Base-by-base conservation (phyloP, 2,797 vertebrate genomes). In the Euthynnus affinis region DNA sequence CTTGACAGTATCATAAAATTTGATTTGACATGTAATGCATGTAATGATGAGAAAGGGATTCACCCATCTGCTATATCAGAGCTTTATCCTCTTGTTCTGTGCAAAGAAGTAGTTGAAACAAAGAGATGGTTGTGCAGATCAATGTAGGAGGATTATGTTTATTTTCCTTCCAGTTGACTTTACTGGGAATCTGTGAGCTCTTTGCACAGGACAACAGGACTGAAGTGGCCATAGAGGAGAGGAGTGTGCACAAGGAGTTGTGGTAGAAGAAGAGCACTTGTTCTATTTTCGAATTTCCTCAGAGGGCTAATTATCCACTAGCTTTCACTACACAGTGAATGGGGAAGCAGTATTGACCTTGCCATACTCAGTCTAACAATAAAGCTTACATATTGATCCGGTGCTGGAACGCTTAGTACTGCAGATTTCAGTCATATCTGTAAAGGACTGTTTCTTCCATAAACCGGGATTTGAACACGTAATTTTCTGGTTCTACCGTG, bases 401-500 rank as follows among this genome's bases (percentile, higher is more conserved):
- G 29, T 59, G 69, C 53, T 60, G 71, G 20, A 63, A 71, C 15
- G 22, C 51, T 61, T 25, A 29, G 34, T 22, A 5, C 53, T 12
- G 44, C 46, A 75, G 34, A 58, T 82, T 76, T 60, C 0, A 2
- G 15, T 68, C 23, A 58, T 61, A 64, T 64, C 53, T 15, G 5
- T 56, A 9, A 18, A 18, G 64, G 42, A 27, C 25, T 23, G 6
- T 72, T 81, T 62, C 49, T 64, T 46, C 25, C 55, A 40, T 72
- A 58, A 81, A 83, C n/a, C 81, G 44, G 78, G 86, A 83, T 89
- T 88, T 85, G 59, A 82, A 42, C 53, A 22, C 6, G 27, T 32
- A 65, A 46, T 65, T 32, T 82, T 79, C 70, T 37, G 44, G 63
- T 75, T 65, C 63, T 69, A 66, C n/a, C 1, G 23, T 46, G 34